Evolutionary conservation across 2,113 vertebrate species (phyloP).

Genomic region (Gopherus evgoodei): DNA sequence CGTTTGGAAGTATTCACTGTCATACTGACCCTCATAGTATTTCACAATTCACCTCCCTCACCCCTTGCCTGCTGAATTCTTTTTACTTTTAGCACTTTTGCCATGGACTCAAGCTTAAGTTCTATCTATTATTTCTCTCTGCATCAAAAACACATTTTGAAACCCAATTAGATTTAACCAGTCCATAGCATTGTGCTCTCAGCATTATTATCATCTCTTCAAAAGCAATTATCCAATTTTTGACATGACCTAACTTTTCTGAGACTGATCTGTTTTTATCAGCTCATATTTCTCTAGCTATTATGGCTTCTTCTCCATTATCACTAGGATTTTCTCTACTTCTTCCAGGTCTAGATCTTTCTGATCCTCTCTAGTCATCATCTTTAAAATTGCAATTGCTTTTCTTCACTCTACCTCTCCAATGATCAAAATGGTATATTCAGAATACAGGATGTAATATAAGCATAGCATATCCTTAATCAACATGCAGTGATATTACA

Average conservation of each 20-base stretch:
- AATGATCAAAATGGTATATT: background rate
- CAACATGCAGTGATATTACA: background rate
- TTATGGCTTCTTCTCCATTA: background rate
- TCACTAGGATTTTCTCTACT: background rate
- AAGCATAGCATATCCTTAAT: background rate
- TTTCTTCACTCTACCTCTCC: background rate
- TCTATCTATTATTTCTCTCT: background rate
- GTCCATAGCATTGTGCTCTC: background rate
- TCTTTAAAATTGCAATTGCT: background rate
- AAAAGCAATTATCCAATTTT: background rate
- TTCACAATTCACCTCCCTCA: background rate
- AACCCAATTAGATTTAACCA: background rate
- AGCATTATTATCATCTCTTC: background rate
- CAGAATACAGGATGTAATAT: background rate
- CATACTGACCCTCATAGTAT: background rate
- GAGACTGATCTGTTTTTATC: background rate
- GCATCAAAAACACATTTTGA: background rate
- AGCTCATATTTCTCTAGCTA: background rate
- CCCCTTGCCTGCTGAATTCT: background rate
- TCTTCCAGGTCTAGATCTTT: background rate
- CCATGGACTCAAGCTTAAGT: background rate
- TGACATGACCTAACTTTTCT: background rate
- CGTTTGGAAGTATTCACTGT: rapidly evolving
- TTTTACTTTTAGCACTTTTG: background rate
- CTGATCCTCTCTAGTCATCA: background rate